Conservation (phyloP, 1,140 invertebrate genomes). For the Drosophila ambigua region DNA sequence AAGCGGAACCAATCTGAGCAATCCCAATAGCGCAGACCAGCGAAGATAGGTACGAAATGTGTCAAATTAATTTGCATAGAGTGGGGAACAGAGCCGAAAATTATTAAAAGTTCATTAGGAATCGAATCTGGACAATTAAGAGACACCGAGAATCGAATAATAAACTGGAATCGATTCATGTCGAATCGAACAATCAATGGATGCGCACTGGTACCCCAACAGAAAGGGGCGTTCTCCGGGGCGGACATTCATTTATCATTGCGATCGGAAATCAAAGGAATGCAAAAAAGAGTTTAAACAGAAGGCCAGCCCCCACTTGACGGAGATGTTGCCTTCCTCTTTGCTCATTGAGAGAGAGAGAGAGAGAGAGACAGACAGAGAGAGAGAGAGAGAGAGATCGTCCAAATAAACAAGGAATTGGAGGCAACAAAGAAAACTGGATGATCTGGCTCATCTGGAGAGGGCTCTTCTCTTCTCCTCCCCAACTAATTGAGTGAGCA, state of each 20-base stretch:
- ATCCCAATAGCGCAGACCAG: slow-evolving; percentile 7
- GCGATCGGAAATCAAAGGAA: slow-evolving; percentile 16
- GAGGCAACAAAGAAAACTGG: slow-evolving; percentile 47
- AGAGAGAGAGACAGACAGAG: not conserved
- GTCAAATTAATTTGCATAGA: slow-evolving; percentile 73
- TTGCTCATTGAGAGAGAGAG: slow-evolving; percentile 24
- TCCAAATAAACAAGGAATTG: slow-evolving; percentile 54
- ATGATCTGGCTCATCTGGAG: slow-evolving; percentile 15
- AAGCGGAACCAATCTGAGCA: slow-evolving; percentile 37
- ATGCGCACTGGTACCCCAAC: too few relatives aligned
- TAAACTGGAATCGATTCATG: slow-evolving; percentile 42
- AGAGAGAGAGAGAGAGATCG: too few relatives aligned
- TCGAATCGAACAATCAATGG: slow-evolving; percentile 57
- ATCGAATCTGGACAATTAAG: slow-evolving; percentile 63
- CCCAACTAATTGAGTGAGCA: slow-evolving; percentile 73
- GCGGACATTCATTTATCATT: slow-evolving; percentile 38
- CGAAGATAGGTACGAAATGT: slow-evolving; percentile 42
- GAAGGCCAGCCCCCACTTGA: slow-evolving; percentile 60
- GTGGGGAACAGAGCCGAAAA: slow-evolving; percentile 25
- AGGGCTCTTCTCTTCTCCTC: slow-evolving; percentile 5
- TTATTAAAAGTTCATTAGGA: slow-evolving; percentile 73
- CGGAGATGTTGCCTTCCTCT: slow-evolving; percentile 11
- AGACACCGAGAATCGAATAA: slow-evolving; percentile 58
- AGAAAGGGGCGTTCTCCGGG: slow-evolving; percentile 22
- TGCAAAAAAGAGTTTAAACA: slow-evolving; percentile 50